Base-by-base conservation (phyloP, 2,797 vertebrate genomes). In the Alca torda region DNA sequence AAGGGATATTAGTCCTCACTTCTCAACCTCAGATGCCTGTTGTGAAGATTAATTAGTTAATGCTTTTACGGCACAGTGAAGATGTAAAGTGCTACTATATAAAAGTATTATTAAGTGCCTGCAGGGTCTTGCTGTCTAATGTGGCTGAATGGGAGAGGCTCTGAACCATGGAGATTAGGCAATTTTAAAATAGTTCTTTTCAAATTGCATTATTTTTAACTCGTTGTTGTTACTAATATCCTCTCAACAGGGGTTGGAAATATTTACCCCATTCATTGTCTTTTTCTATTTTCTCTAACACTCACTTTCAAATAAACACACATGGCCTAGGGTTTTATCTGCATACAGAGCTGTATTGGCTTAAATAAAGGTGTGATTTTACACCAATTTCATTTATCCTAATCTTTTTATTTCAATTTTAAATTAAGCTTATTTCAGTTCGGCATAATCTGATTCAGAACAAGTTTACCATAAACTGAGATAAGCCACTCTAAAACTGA, bases 31-130 rank as follows among this genome's bases (percentile, higher is more conserved):
- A 90, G 78, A 91, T 82, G 13, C 63, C 69, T 96, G 76, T 94
- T 94, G 75, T 87, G 86, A 95, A 89, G 92, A 97, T 95, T 96
- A 96, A 97, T 97, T 96, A 97, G 73, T 90, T 95, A 96, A 95
- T 96, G 82, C 74, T 96, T 97, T 90, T 90, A 90, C 48, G 93
- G 63, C 63, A 80, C 73, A 79, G 57, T 60, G 64, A 90, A 93
- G 84, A 92, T 89, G 59, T 94, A 91, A 95, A 95, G 90, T 94
- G 83, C 87, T 96, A 90, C 97, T 93, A 81, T 96, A 90, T 86
- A 93, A 78, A 91, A 81, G 67, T 80, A 91, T 93, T 97, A 97
- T 96, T 89, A 92, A 95, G 92, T 88, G 95, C 96, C 93, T 92
- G 74, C 50, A 87, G 95, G 95, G 93, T 96, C 93, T 92, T 94